These are phyloP conservation scores for Elymnias hypermnestra DNA, from an alignment of 1,140 invertebrate species.

Conservation along the genomic window DNA sequence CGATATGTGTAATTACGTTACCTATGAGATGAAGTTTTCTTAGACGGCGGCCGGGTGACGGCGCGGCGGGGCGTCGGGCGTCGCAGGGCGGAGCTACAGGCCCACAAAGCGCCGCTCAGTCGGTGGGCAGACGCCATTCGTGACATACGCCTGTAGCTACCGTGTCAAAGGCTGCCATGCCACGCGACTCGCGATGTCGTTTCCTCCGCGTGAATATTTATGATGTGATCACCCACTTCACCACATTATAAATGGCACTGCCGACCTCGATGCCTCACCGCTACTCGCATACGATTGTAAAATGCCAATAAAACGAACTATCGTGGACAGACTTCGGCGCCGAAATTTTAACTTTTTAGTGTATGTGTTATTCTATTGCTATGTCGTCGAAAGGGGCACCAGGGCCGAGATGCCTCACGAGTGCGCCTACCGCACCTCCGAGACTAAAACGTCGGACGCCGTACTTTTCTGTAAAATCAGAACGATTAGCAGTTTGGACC, in stretches of 20 bases:
- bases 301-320: slow-evolving; percentile 68
- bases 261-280: slow-evolving; percentile 48
- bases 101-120: slow-evolving; percentile 50
- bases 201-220: slow-evolving; percentile 62
- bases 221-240: slow-evolving; percentile 57
- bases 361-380: slow-evolving; percentile 67
- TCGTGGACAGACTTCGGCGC: slow-evolving; percentile 57
- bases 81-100: slow-evolving; percentile 52
- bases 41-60: slow-evolving; percentile 52
- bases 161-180: slow-evolving; percentile 37
- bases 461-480: slow-evolving; percentile 69
- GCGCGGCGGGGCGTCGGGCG: slow-evolving; percentile 42
- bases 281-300: slow-evolving; percentile 47
- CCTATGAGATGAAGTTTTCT: slow-evolving; percentile 68
- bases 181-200: slow-evolving; percentile 65
- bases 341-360: slow-evolving; percentile 65
- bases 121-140: slow-evolving; percentile 62
- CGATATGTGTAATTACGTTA: slow-evolving; percentile 35
- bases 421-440: slow-evolving; percentile 63
- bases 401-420: slow-evolving; percentile 67
- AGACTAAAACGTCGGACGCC: slow-evolving; percentile 57
- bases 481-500: slow-evolving; percentile 67
- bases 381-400: slow-evolving; percentile 49
- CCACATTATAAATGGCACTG: slow-evolving; percentile 65
- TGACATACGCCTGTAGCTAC: slow-evolving; percentile 28